A percentile compares a stretch with the other conserved stretches of the same genome.
Evolutionary conservation across 2,113 vertebrate genomes (phyloP).

Genomic region (Albula glossodonta): DNA sequence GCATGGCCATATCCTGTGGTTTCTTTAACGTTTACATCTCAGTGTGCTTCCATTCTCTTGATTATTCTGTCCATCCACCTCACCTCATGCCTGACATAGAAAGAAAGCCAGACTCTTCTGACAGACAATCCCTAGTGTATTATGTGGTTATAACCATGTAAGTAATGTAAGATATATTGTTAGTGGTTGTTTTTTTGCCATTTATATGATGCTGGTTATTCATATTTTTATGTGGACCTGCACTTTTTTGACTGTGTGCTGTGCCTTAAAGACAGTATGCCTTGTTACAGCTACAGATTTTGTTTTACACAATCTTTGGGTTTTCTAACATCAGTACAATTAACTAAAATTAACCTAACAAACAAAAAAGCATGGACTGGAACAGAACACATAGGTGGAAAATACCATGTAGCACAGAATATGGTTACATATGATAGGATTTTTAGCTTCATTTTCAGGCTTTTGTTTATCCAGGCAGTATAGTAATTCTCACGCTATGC

Average conservation of each 20-base stretch:
- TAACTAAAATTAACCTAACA: no score
- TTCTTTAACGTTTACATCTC: neutral
- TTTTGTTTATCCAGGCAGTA: neutral
- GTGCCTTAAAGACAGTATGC: neutral
- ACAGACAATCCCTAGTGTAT: neutral
- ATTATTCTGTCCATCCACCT: neutral
- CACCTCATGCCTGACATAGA: neutral
- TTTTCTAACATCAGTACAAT: no score
- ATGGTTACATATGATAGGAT: neutral
- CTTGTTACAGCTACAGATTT: neutral
- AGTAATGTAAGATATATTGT: no score
- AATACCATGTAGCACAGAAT: no score
- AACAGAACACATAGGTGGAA: no score
- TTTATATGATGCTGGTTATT: no score
- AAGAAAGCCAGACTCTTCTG: neutral
- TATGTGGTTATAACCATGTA: neutral
- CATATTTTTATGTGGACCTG: no score
- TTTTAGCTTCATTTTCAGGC: neutral
- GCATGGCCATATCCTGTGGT: constrained; percentile 16
- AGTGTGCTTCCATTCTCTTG: neutral
- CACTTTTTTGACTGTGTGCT: neutral
- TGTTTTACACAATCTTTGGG: no score
- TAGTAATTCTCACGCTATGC: neutral
- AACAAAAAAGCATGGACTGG: no score
- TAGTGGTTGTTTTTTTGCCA: no score